A percentile compares a stretch with the other conserved stretches of the same genome.
These are phyloP conservation scores for Argyresthia albistria DNA, from an alignment of 2,888 invertebrate species.

Conservation along the genomic window DNA sequence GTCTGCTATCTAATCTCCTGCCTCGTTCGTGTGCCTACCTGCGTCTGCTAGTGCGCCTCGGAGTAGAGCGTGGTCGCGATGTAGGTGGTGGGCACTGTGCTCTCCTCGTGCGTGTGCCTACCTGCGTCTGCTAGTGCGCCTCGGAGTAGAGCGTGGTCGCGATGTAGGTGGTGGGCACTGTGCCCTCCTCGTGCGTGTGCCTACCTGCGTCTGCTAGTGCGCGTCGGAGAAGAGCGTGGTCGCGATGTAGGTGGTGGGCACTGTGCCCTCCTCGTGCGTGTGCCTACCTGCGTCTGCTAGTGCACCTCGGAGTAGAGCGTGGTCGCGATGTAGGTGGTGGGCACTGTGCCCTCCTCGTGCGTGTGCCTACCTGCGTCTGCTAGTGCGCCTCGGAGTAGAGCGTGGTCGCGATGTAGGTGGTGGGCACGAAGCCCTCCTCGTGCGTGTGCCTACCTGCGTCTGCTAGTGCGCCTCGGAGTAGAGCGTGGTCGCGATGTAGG, in stretches of 20 bases:
- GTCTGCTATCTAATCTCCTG: no score
- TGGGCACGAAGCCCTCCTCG: slow-evolving; percentile 98
- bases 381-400: slow-evolving; percentile 60
- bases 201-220: no score
- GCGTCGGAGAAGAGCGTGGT: slow-evolving; percentile 29
- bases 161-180: slow-evolving; percentile 75
- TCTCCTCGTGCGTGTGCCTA: no score
- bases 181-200: no score
- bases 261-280: no score
- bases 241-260: neutral
- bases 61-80: slow-evolving; percentile 8
- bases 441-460: slow-evolving; percentile 84
- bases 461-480: slow-evolving; percentile 53
- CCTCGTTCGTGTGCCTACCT: no score
- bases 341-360: slow-evolving; percentile 97
- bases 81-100: no score
- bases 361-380: slow-evolving; percentile 47
- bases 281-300: no score
- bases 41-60: slow-evolving; percentile 19
- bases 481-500: slow-evolving; percentile 89
- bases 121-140: no score
- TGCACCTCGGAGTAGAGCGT: slow-evolving; percentile 78
- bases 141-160: slow-evolving; percentile 85
- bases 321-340: slow-evolving; percentile 94
- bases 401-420: slow-evolving; percentile 94